phyloP scores from a whole-genome alignment of 2,113 vertebrate species.

The Anthoscopus minutus region DNA sequence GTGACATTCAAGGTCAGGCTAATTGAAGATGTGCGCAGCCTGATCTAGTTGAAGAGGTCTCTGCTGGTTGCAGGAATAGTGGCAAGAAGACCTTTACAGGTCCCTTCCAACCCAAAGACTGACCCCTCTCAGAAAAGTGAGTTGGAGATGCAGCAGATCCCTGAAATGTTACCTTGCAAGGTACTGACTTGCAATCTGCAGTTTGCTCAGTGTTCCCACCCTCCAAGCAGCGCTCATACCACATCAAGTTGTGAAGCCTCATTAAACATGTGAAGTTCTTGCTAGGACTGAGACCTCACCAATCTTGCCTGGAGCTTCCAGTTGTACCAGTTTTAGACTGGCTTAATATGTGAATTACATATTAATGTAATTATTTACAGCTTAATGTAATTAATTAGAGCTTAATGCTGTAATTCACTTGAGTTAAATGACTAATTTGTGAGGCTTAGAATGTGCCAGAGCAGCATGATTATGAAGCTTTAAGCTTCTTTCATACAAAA shows the following conservation, averaged over 20 bases:
- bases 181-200: not conserved
- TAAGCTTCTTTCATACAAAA: not conserved
- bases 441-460: not conserved
- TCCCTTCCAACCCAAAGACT: not conserved
- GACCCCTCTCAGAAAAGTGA: not conserved
- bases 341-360: not conserved
- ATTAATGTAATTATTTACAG: not conserved
- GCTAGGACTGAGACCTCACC: not conserved
- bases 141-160: not conserved
- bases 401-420: not conserved
- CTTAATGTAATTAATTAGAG: not conserved
- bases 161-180: not conserved
- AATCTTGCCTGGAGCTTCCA: not conserved
- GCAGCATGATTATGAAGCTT: not conserved
- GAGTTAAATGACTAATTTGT: not conserved
- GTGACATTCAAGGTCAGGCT: not conserved
- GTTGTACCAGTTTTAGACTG: not conserved
- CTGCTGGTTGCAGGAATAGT: not conserved
- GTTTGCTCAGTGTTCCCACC: not conserved
- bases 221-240: rapidly evolving
- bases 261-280: not conserved
- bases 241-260: not conserved
- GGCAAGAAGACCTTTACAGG: not conserved
- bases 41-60: not conserved
- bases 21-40: not conserved